Percentiles rank a stretch among this genome's conserved stretches.
phyloP scores from a whole-genome alignment of 2,888 invertebrate genomes.

The Dyspetes luteomarginatus region DNA sequence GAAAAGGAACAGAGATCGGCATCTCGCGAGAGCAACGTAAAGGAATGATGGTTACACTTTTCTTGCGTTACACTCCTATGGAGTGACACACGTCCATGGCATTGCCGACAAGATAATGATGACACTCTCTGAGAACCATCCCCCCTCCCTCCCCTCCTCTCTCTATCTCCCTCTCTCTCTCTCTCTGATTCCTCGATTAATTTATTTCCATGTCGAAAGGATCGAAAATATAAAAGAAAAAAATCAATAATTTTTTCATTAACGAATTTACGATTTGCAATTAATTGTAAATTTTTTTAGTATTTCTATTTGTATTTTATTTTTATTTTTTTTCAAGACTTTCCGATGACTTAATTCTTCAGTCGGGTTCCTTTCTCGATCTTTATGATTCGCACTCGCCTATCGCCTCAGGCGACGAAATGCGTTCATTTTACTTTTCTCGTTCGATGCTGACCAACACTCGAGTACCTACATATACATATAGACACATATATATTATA shows the following conservation, averaged over 20 bases:
- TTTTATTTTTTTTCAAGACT: conserved; percentile 6
- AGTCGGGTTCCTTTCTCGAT: conserved; percentile 25
- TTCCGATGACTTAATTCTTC: conserved; percentile 49
- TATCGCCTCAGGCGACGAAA: conserved; percentile 18
- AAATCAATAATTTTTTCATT: conserved; percentile 1
- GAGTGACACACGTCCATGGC: conserved; percentile 64
- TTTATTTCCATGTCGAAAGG: conserved; percentile 45
- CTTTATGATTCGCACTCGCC: conserved; percentile 22
- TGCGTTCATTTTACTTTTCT: conserved; percentile 2
- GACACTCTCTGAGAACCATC: conserved; percentile 60
- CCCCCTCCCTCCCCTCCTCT: no score
- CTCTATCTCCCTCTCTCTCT: no score
- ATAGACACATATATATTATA: neutral
- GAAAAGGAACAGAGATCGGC: neutral
- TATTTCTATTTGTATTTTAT: neutral
- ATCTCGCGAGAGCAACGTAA: conserved; percentile 33
- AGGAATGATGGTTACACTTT: conserved; percentile 57
- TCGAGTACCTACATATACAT: conserved; percentile 9
- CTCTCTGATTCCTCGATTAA: conserved; percentile 56
- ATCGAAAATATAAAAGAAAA: conserved; percentile 1
- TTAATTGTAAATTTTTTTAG: no score
- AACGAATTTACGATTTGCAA: conserved; percentile 3
- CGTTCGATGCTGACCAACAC: conserved; percentile 27
- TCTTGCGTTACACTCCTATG: conserved; percentile 45
- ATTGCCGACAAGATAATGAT: conserved; percentile 67